phyloP scores from a whole-genome alignment of 2,797 vertebrate species.

The Platyrinchus mystaceus region DNA sequence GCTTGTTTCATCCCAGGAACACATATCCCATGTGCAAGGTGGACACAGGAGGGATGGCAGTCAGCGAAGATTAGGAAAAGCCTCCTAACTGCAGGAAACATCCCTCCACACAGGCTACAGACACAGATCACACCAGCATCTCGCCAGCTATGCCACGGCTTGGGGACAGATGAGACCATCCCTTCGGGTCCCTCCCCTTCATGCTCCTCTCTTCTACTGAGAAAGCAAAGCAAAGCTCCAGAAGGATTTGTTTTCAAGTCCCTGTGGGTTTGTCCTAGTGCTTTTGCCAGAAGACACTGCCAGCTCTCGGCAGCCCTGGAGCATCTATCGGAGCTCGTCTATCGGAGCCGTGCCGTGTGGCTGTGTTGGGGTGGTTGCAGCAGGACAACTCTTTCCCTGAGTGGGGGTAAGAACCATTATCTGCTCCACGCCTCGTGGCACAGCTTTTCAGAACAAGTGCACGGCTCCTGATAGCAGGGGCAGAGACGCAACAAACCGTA shows the following conservation, averaged over 20 bases:
- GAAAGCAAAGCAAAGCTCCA: not conserved
- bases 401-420: not conserved
- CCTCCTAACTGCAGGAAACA: not conserved
- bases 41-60: not conserved
- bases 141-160: not conserved
- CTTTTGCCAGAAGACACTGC: not conserved
- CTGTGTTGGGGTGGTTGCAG: not conserved
- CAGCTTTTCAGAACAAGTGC: not conserved
- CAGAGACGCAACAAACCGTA: not conserved
- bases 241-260: not conserved
- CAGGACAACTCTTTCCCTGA: not conserved
- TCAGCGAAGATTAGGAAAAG: not conserved
- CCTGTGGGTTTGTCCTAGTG: not conserved
- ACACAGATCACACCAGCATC: accelerated
- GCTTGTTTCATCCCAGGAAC: not conserved
- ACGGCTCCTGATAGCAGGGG: not conserved
- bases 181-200: not conserved
- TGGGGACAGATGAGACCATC: accelerated
- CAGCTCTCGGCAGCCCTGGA: not conserved
- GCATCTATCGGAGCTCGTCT: accelerated
- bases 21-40: accelerated
- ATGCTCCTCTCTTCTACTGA: not conserved
- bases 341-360: accelerated
- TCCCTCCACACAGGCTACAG: not conserved
- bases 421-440: not conserved